Evolutionary conservation across 2,113 vertebrate species (phyloP), one percentile per base, ranked within the genome.

Genomic region (Albula goreensis): DNA sequence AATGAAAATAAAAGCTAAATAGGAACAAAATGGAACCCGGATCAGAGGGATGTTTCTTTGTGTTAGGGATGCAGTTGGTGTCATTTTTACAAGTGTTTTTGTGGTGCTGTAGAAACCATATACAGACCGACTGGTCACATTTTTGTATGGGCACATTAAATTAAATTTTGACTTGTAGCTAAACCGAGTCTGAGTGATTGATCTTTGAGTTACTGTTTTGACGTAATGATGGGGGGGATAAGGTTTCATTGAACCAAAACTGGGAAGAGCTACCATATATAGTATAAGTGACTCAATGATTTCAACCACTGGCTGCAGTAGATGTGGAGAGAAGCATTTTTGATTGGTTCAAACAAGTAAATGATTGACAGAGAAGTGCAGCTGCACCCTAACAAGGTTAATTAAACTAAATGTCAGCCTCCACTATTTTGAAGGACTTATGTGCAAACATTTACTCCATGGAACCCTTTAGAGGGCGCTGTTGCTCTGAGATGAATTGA

Each of bases 91-190:
- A 83, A 49, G 41, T 4, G 78, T 74, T 70, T 74, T 83, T 53
- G 56, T 50, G 5, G 41, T 83, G 82, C 41, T 56, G 60, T 86
- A 86, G 60, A 83, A 83, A 12, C 50, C 70, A 81, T 85, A 57
- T 74, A 74, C 50, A 50, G 5, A n/a, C 22, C 48, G 56, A 74
- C 31, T 80, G 57, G 74, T 85, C 41, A 63, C 31, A 41, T 17
- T 80, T 88, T 81, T 80, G 10, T 83, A 81, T 50, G 56, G 78
- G 53, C 80, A 51, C 51, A 88, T 82, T 88, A 85, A 85, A 88
- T 80, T 83, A 83, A 85, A 51, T 85, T 85, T 57, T 83, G 48
- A 83, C 51, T 83, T 70, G 60, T 66, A 66, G 60, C 60, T 31
- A 74, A 74, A 10, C n/a, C 7, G 70, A 25, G 5, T 74, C 70